phyloP scores from a whole-genome alignment of 1,140 invertebrate genomes.

The Zaprionus inermis region DNA sequence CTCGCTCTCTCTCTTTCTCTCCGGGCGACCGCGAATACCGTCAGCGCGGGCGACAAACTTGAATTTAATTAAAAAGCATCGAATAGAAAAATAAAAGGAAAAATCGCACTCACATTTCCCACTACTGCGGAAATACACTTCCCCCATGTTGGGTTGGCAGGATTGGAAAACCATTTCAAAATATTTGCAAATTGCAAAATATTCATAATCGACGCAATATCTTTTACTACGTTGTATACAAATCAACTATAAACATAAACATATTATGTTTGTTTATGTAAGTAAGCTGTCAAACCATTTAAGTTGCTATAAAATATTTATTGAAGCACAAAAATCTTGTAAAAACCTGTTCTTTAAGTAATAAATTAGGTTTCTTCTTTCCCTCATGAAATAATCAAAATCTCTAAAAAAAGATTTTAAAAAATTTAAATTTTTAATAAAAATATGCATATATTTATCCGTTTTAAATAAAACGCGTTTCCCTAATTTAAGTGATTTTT shows the following conservation, averaged over 20 bases:
- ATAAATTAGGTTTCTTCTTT: too few relatives aligned
- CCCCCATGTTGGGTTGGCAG: background rate
- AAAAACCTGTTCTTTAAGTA: too few relatives aligned
- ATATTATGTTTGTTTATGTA: too few relatives aligned
- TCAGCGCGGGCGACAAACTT: constrained; percentile 73
- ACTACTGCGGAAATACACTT: constrained; percentile 38
- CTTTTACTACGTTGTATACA: background rate
- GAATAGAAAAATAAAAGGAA: constrained; percentile 25
- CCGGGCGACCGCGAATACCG: constrained; percentile 70
- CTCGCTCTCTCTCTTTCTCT: constrained; percentile 30
- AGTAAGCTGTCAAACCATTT: too few relatives aligned
- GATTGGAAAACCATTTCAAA: background rate
- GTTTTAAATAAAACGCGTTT: background rate
- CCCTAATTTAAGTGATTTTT: too few relatives aligned
- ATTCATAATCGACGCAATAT: too few relatives aligned
- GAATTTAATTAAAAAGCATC: constrained; percentile 74
- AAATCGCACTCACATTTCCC: constrained; percentile 18
- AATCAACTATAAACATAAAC: background rate
- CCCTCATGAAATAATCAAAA: too few relatives aligned
- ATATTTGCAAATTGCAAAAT: background rate
- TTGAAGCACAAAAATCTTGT: too few relatives aligned
- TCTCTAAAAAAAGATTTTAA: too few relatives aligned
- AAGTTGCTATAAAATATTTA: background rate
- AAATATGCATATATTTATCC: too few relatives aligned
- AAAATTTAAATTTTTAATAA: too few relatives aligned